Percentiles rank a stretch among this genome's conserved stretches.
phyloP scores from a whole-genome alignment of 2,888 invertebrate species.

The Archips xylosteana region DNA sequence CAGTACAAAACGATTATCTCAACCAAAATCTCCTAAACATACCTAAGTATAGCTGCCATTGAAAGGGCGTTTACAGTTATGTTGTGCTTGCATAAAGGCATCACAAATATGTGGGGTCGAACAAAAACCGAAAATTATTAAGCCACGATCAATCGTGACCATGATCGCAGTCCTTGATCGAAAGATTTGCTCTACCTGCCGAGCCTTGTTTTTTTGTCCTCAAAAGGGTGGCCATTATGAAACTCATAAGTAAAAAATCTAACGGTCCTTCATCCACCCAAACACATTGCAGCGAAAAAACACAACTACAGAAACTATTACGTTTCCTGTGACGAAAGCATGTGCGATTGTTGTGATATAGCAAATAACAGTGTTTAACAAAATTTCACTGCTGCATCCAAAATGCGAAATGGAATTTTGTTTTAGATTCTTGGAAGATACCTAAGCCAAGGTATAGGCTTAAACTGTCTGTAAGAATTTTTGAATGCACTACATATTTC shows the following conservation, averaged over 20 bases:
- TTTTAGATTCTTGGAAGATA: neutral
- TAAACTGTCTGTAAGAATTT: neutral
- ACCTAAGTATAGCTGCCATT: conserved; percentile 64
- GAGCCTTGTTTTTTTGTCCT: conserved; percentile 72
- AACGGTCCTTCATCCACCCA: conserved; percentile 77
- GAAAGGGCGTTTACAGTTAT: conserved; percentile 45
- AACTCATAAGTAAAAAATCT: conserved; percentile 70
- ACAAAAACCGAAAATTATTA: conserved; percentile 60
- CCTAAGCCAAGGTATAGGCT: neutral
- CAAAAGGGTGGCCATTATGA: conserved; percentile 79
- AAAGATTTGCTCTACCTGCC: conserved; percentile 80
- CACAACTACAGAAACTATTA: conserved; percentile 79
- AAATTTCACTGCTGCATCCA: conserved; percentile 26
- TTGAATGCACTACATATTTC: neutral
- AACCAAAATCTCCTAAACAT: conserved; percentile 41
- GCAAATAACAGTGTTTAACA: conserved; percentile 29
- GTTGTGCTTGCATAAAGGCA: conserved; percentile 46
- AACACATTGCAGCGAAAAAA: conserved; percentile 78
- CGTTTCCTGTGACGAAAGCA: conserved; percentile 73
- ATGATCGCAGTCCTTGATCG: conserved; percentile 74
- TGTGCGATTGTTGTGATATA: conserved; percentile 57
- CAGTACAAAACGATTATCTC: conserved; percentile 8
- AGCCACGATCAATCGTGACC: conserved; percentile 68
- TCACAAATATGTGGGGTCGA: conserved; percentile 63
- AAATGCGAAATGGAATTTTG: neutral